phyloP scores from a whole-genome alignment of 2,888 invertebrate species.

The Neoitamus cyanurus region DNA sequence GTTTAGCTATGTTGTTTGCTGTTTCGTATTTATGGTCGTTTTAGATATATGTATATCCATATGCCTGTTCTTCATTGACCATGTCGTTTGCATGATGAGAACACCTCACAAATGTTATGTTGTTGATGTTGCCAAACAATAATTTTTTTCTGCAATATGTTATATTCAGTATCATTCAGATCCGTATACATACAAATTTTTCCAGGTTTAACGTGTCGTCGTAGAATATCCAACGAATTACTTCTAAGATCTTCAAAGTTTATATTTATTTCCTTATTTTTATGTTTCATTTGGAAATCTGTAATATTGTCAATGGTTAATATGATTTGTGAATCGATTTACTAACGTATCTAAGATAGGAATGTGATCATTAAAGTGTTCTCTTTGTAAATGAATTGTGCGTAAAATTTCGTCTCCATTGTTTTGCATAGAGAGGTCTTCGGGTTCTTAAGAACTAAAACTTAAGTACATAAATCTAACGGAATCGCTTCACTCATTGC shows the following conservation, averaged over 20 bases:
- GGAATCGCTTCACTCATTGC: too few species aligned
- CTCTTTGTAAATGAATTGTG: constrained; percentile 5
- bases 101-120: not conserved
- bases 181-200: not conserved
- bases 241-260: not conserved
- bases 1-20: too few species aligned
- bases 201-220: not conserved
- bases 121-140: not conserved
- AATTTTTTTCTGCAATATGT: not conserved
- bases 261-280: not conserved
- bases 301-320: not conserved
- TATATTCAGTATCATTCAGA: not conserved
- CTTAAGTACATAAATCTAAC: too few species aligned
- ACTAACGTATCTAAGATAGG: not conserved
- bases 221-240: too few species aligned
- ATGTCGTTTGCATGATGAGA: not conserved
- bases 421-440: not conserved
- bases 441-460: not conserved
- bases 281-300: not conserved
- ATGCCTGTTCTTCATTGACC: not conserved
- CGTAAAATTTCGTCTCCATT: not conserved
- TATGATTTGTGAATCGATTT: constrained; percentile 7
- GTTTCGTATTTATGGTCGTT: constrained; percentile 4
- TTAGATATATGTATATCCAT: not conserved
- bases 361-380: not conserved